Conservation (phyloP, 2,888 invertebrate genomes). For the Heliconius sara region DNA sequence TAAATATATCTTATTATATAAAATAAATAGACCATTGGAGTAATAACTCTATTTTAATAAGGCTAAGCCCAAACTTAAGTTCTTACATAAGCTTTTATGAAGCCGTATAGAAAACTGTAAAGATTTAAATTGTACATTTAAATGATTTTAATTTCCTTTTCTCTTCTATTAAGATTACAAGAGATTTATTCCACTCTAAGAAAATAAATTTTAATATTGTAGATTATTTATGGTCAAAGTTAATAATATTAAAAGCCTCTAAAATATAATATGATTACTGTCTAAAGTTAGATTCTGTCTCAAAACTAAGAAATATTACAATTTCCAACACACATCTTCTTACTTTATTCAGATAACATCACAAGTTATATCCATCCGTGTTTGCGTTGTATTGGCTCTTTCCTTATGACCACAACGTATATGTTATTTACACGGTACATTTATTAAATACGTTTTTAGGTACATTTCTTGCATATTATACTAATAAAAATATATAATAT, state of each 20-base stretch:
- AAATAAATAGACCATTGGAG: too few relatives aligned
- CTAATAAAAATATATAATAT: neutral
- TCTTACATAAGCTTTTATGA: too few relatives aligned
- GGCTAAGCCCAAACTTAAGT: too few relatives aligned
- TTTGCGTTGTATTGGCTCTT: conserved; percentile 16
- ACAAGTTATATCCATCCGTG: conserved; percentile 24
- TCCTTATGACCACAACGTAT: neutral
- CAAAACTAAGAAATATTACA: neutral
- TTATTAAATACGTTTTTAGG: neutral
- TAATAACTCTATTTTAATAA: too few relatives aligned
- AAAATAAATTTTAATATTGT: too few relatives aligned
- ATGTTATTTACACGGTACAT: neutral
- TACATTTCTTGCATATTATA: neutral
- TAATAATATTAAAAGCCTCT: neutral
- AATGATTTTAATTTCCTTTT: too few relatives aligned
- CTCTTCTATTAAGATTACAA: too few relatives aligned
- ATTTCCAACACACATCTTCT: conserved; percentile 12
- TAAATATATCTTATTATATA: too few relatives aligned
- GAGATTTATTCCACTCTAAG: too few relatives aligned
- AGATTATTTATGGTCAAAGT: neutral
- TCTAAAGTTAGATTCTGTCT: too few relatives aligned
- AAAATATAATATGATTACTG: neutral
- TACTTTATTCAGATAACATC: conserved; percentile 31
- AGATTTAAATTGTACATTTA: too few relatives aligned
- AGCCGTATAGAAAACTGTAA: too few relatives aligned